Conservation (phyloP, 2,888 invertebrate genomes). For the Orthosia cruda region DNA sequence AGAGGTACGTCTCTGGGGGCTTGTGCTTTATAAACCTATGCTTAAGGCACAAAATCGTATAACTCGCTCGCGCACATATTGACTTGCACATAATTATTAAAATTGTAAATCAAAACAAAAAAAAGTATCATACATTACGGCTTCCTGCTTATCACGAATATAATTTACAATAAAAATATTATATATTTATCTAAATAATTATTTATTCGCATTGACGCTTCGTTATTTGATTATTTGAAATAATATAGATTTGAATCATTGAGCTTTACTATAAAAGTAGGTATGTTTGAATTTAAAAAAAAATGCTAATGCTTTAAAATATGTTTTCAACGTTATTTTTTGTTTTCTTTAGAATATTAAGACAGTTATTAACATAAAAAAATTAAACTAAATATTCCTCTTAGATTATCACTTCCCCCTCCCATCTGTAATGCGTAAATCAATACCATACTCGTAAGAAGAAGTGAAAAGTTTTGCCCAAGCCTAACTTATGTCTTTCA, state of each 20-base stretch:
- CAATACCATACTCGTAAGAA: conserved; percentile 14
- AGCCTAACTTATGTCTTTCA: conserved; percentile 8
- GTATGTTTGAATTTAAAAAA: background rate
- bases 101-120: background rate
- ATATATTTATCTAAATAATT: conserved; percentile 19
- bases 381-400: background rate
- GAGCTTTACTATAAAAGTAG: background rate
- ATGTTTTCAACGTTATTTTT: too few relatives aligned
- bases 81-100: conserved; percentile 52
- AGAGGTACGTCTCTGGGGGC: conserved; percentile 86
- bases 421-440: conserved; percentile 14
- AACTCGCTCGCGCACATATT: conserved; percentile 65
- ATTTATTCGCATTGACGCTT: conserved; percentile 15
- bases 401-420: background rate
- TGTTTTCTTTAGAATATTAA: background rate
- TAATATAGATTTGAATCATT: background rate
- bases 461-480: conserved; percentile 44
- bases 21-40: conserved; percentile 75
- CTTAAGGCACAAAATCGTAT: conserved; percentile 70
- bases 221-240: background rate
- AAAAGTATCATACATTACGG: conserved; percentile 22
- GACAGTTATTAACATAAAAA: background rate
- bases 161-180: background rate
- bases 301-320: background rate
- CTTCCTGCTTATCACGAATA: conserved; percentile 58